Base-by-base conservation (phyloP, 1,140 invertebrate genomes). In the Zaprionus kolodkinae region DNA sequence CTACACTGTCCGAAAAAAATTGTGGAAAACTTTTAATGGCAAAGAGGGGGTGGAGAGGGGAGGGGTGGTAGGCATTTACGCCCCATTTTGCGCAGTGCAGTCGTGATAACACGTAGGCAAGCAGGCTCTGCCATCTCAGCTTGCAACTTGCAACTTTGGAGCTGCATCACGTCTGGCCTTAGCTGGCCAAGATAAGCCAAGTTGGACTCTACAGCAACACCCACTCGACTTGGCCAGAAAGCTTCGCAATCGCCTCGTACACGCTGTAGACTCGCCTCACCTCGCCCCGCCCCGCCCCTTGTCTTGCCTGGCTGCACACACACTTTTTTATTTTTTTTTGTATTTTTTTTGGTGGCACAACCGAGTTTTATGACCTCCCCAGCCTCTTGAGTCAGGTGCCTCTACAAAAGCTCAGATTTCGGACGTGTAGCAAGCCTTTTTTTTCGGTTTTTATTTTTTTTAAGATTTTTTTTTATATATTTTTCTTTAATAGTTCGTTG, bases 41-140 rank as follows among this genome's bases (percentile, higher is more conserved):
- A 21, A 21, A 5, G 45, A 43, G 40, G 3, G n/a, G 13, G 6
- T 2, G 6, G 40, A n/a, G n/a, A n/a, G 7, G 1, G n/a, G 6
- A 15, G 7, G 40, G 6, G n/a, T 0, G 40, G n/a, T 0, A 45
- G 40, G 40, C 36, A 48, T 66, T 33, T 56, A 66, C 64, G 54
- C 54, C 54, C 61, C 61, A 65, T 66, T 72, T 72, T 50, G 10
- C 56, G 3, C 65, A 45, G 65, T 73, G 71, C 71, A 71, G 59
- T 90, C 85, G 85, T 90, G 85, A 88, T 88, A 88, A 90, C 81
- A 88, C 85, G 85, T 88, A 85, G 81, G 78, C 83, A 52, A 77
- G 45, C 43, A 78, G 78, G 71, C 45, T 68, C 27, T 50, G 36
- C 45, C 21, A 25, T 57, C 50, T 40, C 72, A 62, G 59, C 61